Percentiles rank a stretch among this genome's conserved stretches.
phyloP scores from a whole-genome alignment of 2,888 invertebrate species.

The Torymus auratus region DNA sequence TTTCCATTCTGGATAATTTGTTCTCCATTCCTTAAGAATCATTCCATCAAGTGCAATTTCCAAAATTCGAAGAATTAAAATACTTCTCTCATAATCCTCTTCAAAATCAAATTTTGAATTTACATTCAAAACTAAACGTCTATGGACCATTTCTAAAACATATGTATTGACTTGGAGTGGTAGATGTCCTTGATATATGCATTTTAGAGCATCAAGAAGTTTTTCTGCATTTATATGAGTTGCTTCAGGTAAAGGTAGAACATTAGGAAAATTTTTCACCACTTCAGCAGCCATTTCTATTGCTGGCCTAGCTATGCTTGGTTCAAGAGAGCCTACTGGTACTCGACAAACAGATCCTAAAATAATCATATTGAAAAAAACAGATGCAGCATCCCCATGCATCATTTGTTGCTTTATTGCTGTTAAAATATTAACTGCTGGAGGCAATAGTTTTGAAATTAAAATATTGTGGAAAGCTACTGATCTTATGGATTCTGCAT shows the following conservation, averaged over 20 bases:
- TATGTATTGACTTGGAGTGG: conserved; percentile 73
- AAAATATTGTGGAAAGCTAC: conserved; percentile 72
- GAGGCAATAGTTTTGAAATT: conserved; percentile 69
- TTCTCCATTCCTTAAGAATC: conserved; percentile 36
- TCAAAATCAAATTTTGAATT: conserved; percentile 69
- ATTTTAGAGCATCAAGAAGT: conserved; percentile 66
- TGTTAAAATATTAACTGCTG: conserved; percentile 66
- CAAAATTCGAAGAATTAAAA: conserved; percentile 67
- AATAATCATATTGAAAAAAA: conserved; percentile 72
- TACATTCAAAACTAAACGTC: conserved; percentile 69
- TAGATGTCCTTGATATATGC: conserved; percentile 67
- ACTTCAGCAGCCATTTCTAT: conserved; percentile 72
- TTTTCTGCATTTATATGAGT: conserved; percentile 71
- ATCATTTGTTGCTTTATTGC: conserved; percentile 68
- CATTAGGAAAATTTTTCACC: conserved; percentile 66
- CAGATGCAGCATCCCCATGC: conserved; percentile 68
- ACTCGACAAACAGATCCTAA: conserved; percentile 73
- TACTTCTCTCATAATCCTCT: conserved; percentile 65
- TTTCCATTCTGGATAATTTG: conserved; percentile 57
- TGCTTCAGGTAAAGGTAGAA: conserved; percentile 64
- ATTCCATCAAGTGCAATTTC: conserved; percentile 72
- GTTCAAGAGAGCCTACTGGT: conserved; percentile 67
- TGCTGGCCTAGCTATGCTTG: conserved; percentile 66
- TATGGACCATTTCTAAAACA: conserved; percentile 73
- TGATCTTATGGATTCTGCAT: conserved; percentile 67